Evolutionary conservation across 2,888 invertebrate species (phyloP), one percentile per base, ranked within the genome.

Genomic region (Muschampia plurimacula): DNA sequence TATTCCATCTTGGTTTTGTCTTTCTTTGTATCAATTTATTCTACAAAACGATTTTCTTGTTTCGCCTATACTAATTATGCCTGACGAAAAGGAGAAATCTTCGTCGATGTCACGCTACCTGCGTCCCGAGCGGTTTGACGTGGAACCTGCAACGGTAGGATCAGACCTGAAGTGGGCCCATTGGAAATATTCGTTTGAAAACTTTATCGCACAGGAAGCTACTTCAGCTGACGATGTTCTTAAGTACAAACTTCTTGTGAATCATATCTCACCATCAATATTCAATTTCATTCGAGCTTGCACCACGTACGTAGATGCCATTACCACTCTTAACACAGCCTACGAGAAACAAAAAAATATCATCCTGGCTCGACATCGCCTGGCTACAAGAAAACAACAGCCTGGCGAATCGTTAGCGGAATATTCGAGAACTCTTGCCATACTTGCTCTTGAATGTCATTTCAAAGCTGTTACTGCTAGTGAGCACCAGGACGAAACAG

Each of bases 31-130:
- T 22, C 55, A 55, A 55, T 55, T 55, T 55, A 55, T 55, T 55
- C 9, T 9, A 9, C 55, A 55, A 55, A 55, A 55, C 55, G 3
- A 22, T 55, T 22, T 55, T 8, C 55, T 8, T 22, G 8, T 55
- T 22, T 22, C 55, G 9, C 22, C 9, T 22, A 2, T 22, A 9
- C 22, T 8, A 55, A 55, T 49, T 55, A 55, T 55, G 55, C 55
- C 55, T 55, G 55, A 55, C 55, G 55, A 55, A 55, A 22, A 55
- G 49, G n/a, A 49, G 55, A 55, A 55, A 8, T 22, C 55, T 22
- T 55, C 55, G 55, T 55, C 55, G 22, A 55, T 55, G 55, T 55
- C 55, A 55, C 55, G 55, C 22, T 55, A 22, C 55, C 55, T 55
- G 22, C 55, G 55, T 22, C 55, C 55, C 55, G 55, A 55, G 22